A percentile compares a stretch with the other conserved stretches of the same genome.
Conservation (phyloP, 2,797 vertebrate species). For the Basileuterus tristriatus region DNA sequence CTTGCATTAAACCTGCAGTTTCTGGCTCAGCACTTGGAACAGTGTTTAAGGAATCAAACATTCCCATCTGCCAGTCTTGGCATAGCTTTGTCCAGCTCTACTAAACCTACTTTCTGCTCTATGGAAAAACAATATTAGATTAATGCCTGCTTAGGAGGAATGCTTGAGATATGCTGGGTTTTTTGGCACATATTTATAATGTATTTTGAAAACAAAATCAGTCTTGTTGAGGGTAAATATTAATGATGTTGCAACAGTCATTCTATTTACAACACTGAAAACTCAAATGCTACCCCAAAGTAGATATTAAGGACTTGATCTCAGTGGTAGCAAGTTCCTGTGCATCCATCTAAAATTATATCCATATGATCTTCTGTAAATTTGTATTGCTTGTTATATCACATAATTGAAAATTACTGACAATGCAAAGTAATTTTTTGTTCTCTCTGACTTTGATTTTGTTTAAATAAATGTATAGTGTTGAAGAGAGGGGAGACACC, state of each 20-base stretch:
- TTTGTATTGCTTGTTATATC: not conserved
- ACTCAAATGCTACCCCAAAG: not conserved
- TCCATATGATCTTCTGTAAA: not conserved
- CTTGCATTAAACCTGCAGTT: not conserved
- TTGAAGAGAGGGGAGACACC: not conserved
- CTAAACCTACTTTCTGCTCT: not conserved
- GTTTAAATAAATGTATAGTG: not conserved
- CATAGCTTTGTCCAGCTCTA: not conserved
- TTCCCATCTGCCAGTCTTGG: not conserved
- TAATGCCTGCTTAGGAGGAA: not conserved
- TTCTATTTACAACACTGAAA: not conserved
- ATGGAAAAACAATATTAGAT: not conserved
- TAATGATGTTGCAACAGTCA: not conserved
- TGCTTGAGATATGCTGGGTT: not conserved
- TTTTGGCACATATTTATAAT: not conserved
- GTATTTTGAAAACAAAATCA: not conserved
- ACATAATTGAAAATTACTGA: not conserved
- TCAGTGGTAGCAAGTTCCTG: not conserved
- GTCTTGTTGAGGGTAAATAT: not conserved
- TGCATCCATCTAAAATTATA: not conserved
- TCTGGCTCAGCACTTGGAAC: not conserved
- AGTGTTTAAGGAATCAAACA: not conserved
- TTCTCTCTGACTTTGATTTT: not conserved
- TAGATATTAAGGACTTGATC: not conserved
- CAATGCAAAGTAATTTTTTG: not conserved